Base-by-base conservation (phyloP, 2,888 invertebrate species). In the Rotaria macrura region DNA sequence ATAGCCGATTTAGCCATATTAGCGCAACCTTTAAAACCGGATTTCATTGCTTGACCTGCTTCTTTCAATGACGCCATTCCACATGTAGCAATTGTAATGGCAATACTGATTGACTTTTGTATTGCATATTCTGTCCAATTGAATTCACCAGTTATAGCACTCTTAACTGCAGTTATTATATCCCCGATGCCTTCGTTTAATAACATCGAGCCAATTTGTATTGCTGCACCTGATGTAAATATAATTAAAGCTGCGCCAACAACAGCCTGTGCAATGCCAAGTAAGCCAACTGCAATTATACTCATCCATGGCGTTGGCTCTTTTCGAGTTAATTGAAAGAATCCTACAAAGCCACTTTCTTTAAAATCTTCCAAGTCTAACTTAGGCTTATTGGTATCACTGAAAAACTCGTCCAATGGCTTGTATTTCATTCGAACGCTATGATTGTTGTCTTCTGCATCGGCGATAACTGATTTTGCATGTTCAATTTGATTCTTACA, bases 41-140 rank as follows among this genome's bases (percentile, higher is more conserved):
- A 74, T 74, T 74, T 74, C 2, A 38, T 38, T 38, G 40, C 34
- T 74, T 34, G 74, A 38, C 74, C 74, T 74, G 74, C 23, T 74
- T 74, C 34, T 74, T 74, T 74, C 34, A 74, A 74, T 17, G 34
- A 38, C 20, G 23, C 34, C 74, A 74, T 74, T 38, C 74, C 74
- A 74, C 74, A 74, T 74, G 74, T 74, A 17, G 74, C 74, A 9
- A 74, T 74, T 23, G 74, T 74, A 38, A 74, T 74, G 20, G 74
- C n/a, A 9, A 74, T 34, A 74, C 74, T 74, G 20, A 74, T 29
- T 34, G 74, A 38, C 20, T 74, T 74, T 38, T 74, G 74, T 74
- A 74, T 74, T 17, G 34, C 74, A 74, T 74, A 74, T 29, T 74
- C 34, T 38, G 34, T 74, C 74, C 74, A 74, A 74, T 38, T 74